Evolutionary conservation across 2,888 invertebrate genomes (phyloP).

Genomic region (Ochlodes sylvanus): DNA sequence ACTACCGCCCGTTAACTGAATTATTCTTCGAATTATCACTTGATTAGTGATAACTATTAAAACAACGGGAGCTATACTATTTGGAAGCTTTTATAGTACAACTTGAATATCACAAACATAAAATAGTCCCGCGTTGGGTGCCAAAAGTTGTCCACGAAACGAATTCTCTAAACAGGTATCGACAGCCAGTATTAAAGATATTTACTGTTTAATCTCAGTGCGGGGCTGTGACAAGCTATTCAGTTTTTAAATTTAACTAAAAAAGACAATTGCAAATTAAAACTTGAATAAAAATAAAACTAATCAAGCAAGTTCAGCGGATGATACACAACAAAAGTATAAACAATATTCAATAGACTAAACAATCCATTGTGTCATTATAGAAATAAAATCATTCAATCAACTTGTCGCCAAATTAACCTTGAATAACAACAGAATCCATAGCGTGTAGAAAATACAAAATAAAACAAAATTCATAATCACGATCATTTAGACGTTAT

Average conservation of each 20-base stretch:
- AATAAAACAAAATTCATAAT: neutral
- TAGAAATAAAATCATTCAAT: neutral
- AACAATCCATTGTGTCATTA: neutral
- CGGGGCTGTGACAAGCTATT: slow-evolving; percentile 8
- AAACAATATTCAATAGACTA: neutral
- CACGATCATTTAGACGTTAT: neutral
- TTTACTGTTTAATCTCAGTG: neutral
- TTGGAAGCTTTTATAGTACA: neutral
- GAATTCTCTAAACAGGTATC: neutral
- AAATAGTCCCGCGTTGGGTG: neutral
- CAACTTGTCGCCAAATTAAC: neutral
- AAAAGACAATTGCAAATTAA: neutral
- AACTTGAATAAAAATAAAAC: neutral
- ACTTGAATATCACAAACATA: neutral
- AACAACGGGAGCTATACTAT: neutral
- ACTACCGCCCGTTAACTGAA: slow-evolving; percentile 34
- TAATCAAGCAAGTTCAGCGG: neutral
- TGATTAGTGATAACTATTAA: neutral
- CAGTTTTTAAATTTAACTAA: neutral
- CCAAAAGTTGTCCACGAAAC: neutral
- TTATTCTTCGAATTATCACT: neutral
- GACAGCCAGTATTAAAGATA: neutral
- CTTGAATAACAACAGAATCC: neutral
- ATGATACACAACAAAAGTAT: neutral
- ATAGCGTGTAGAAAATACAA: neutral